Percentiles rank a stretch among this genome's conserved stretches.
phyloP scores from a whole-genome alignment of 1,140 invertebrate species.

The Diuraphis noxia region DNA sequence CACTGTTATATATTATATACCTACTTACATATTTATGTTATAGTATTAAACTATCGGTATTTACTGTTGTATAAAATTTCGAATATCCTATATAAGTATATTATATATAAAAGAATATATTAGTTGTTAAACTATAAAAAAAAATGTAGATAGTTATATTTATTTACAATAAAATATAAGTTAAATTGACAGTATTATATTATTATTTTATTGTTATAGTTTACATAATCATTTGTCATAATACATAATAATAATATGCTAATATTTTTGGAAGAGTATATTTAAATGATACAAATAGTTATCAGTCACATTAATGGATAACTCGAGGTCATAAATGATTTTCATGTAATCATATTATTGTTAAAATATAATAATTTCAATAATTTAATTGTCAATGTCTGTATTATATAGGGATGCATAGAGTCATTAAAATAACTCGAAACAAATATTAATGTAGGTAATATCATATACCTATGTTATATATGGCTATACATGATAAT shows the following conservation, averaged over 20 bases:
- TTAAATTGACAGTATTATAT: neutral
- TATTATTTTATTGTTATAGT: neutral
- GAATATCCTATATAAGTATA: no score
- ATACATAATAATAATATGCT: neutral
- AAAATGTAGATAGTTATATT: no score
- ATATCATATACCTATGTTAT: neutral
- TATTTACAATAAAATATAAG: neutral
- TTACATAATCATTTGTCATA: neutral
- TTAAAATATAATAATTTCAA: neutral
- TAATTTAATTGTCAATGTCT: neutral
- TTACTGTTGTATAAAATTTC: no score
- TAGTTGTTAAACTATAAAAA: neutral
- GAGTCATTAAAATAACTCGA: neutral
- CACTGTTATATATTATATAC: neutral
- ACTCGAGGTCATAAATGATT: neutral
- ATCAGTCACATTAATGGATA: neutral
- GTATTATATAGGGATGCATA: neutral
- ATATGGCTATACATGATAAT: neutral
- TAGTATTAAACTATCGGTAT: neutral
- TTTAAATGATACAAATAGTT: neutral
- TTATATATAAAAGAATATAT: no score
- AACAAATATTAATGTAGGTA: neutral
- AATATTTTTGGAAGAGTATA: neutral
- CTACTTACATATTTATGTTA: no score
- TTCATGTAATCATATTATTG: neutral